Evolutionary conservation across 2,113 vertebrate species (phyloP).

Genomic region (Recurvirostra avosetta): DNA sequence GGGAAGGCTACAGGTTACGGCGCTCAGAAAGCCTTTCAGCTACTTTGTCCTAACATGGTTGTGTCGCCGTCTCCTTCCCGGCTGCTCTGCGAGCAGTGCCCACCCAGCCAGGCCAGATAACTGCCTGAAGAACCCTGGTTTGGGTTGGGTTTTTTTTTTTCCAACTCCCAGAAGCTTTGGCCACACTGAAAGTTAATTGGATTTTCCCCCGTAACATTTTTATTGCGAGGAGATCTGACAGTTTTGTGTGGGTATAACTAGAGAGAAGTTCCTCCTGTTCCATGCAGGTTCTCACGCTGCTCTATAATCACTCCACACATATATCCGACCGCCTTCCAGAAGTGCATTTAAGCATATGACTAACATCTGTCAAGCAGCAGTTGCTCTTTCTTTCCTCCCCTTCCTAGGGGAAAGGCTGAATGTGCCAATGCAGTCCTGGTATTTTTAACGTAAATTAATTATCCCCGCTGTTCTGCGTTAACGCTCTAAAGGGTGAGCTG

Average conservation of each 20-base stretch:
- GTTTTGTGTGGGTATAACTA: not conserved
- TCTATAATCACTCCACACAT: not conserved
- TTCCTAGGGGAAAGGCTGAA: not conserved
- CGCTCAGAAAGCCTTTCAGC: not conserved
- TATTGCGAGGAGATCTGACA: not conserved
- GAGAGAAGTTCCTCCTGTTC: not conserved
- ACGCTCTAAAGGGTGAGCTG: not conserved
- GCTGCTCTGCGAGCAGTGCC: not conserved
- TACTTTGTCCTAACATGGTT: not conserved
- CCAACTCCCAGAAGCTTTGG: not conserved
- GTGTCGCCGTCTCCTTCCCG: not conserved
- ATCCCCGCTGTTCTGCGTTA: not conserved
- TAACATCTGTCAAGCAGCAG: not conserved
- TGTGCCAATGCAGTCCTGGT: not conserved
- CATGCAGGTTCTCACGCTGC: not conserved
- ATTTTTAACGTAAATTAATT: slow-evolving; percentile 15
- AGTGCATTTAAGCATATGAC: not conserved
- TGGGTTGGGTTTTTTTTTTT: not conserved
- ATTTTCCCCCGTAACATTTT: not conserved
- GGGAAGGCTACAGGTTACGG: not conserved
- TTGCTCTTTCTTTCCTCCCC: not conserved
- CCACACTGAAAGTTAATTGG: not conserved
- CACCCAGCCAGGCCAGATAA: not conserved
- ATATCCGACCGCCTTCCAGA: not conserved
- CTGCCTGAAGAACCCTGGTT: not conserved